Base-by-base conservation (phyloP, 2,797 vertebrate species). In the Melanotaenia pygmaea region DNA sequence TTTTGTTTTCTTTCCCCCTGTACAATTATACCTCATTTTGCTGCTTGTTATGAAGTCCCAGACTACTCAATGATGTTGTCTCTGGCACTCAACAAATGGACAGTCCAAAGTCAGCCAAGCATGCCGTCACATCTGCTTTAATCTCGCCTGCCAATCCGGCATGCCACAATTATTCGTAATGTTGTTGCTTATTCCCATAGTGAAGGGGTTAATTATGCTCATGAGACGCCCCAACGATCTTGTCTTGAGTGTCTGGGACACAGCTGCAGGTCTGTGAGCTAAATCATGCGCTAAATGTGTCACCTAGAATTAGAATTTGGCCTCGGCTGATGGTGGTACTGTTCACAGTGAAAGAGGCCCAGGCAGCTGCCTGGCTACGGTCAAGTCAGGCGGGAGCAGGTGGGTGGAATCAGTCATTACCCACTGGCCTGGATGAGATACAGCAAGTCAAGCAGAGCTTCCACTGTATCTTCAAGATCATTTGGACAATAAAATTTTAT, bases 201-300 rank as follows among this genome's bases (percentile, higher is more conserved):
- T 92, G 91, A 94, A 94, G 80, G 91, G 93, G 89, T 94, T 93
- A 93, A 95, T 95, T 95, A 94, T 92, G 93, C 87, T 93, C 74
- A 82, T 82, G 87, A 89, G 89, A 89, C 56, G 83, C 92, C 94
- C 92, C 93, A 70, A 59, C 76, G 10, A 78, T 89, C 87, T 92
- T 94, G 91, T 94, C 93, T 91, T 92, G 93, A 94, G 91, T 89
- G 90, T 93, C 87, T 79, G 79, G 94, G 93, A 94, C 94, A 93
- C 94, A 95, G 89, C 92, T 94, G 93, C 89, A 88, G 68, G 89
- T 95, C 94, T 95, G 93, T 86, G 74, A 94, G 94, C 92, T 94
- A 95, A 93, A 94, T 92, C 90, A 93, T 94, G 93, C 64, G 68
- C 92, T 94, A 93, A 94, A 95, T 93, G 87, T 92, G 94, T 95